phyloP scores from a whole-genome alignment of 2,888 invertebrate species.

The Melanargia galathea region DNA sequence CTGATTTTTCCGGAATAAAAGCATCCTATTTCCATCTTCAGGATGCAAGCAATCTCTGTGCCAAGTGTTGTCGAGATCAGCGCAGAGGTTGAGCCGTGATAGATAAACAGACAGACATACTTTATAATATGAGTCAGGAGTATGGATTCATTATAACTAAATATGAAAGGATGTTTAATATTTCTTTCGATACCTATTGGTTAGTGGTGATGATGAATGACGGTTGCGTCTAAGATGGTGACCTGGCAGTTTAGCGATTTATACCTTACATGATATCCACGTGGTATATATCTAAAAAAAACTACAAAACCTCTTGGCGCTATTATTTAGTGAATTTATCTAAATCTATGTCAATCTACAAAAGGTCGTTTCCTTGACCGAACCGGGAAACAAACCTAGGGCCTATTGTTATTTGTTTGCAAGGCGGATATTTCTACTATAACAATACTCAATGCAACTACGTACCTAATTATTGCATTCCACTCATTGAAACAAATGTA shows the following conservation, averaged over 20 bases:
- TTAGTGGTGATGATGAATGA: no score
- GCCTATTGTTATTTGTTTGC: conserved; percentile 3
- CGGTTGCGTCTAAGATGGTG: background rate
- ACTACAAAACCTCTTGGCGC: background rate
- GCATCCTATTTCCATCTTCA: no score
- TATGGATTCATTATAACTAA: no score
- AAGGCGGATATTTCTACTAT: conserved; percentile 1
- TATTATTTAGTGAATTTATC: no score
- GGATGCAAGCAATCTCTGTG: no score
- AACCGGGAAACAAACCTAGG: conserved; percentile 1
- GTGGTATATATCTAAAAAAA: background rate
- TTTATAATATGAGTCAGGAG: no score
- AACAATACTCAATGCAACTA: background rate
- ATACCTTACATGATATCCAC: background rate
- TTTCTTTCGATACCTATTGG: no score
- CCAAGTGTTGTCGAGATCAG: no score
- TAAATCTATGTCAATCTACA: background rate
- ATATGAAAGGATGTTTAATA: no score
- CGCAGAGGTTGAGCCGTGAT: no score
- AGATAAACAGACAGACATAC: no score
- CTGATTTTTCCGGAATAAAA: no score
- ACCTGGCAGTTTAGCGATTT: background rate
- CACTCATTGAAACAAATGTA: background rate
- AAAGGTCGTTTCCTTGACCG: conserved; percentile 7
- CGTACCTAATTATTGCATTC: background rate